Base-by-base conservation (phyloP, 2,888 invertebrate species). In the Drosophila bunnanda region DNA sequence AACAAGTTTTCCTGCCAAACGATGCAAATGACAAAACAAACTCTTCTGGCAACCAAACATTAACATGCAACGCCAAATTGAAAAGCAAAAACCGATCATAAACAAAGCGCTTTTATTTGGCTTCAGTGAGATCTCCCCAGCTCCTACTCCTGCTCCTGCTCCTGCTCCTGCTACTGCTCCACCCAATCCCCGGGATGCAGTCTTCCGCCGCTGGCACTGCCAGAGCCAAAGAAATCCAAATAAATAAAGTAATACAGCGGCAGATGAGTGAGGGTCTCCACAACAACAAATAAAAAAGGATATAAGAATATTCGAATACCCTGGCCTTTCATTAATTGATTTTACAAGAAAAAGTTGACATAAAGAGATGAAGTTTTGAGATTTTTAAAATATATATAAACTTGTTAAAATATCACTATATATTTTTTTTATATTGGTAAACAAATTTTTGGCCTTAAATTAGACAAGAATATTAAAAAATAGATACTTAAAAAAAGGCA, bases 181-280 rank as follows among this genome's bases (percentile, higher is more conserved):
- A n/a, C 64, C 48, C 48, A 34, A 9, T 25, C 39, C 12, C 32
- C 32, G 20, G 25, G 22, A 22, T 30, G 43, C 39, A 50, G 17
- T 32, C 41, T 32, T 32, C 4, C 3, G 30, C 48, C 61, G 30
- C 13, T 36, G 48, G 60, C 62, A 64, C 15, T 32, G 52, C 22
- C 25, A 52, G 34, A 13, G 36, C 32, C 57, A 65, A 69, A 56
- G 77, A 88, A 83, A 86, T 70, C 69, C 70, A 65, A 75, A 71
- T 68, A 78, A 77, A 85, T 67, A 84, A 75, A 76, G 50, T 46
- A 62, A 74, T 39, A 60, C 41, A 39, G 28, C 25, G 22, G 52
- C 48, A 53, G 44, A 66, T 38, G 30, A 32, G n/a, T 38, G 36
- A 20, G 15, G 50, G 15, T 36, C 12, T 28, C 20, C 25, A 36